phyloP scores from a whole-genome alignment of 2,888 invertebrate genomes.

The Rutpela maculata region DNA sequence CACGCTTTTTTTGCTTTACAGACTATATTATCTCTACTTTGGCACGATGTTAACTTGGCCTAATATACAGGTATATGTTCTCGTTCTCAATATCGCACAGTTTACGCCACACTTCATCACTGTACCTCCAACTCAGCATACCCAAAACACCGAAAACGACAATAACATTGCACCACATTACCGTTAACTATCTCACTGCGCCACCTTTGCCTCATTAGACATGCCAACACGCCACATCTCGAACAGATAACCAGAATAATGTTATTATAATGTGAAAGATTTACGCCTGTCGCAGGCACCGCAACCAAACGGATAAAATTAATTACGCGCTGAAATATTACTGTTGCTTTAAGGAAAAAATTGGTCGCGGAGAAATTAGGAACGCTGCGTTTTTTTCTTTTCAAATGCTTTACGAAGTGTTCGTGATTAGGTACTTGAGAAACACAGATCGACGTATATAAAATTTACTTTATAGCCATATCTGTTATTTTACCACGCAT shows the following conservation, averaged over 20 bases:
- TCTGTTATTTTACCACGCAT: too few relatives aligned
- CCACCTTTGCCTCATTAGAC: conserved; percentile 4
- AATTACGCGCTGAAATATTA: neutral
- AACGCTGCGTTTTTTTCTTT: neutral
- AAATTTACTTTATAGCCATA: too few relatives aligned
- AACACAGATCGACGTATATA: too few relatives aligned
- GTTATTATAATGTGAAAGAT: neutral
- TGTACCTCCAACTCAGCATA: neutral
- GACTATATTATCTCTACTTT: too few relatives aligned
- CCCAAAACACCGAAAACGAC: conserved; percentile 1
- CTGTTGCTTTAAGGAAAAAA: neutral
- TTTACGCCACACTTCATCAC: conserved; percentile 1
- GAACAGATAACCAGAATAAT: conserved; percentile 7
- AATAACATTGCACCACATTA: conserved; percentile 7
- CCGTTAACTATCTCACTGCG: conserved; percentile 7
- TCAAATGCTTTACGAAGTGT: too few relatives aligned
- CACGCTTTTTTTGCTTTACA: too few relatives aligned
- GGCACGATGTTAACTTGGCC: too few relatives aligned
- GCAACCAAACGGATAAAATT: neutral
- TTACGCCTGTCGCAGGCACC: conserved; percentile 6
- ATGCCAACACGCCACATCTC: neutral
- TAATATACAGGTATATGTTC: neutral
- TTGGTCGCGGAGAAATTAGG: neutral
- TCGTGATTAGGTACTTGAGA: too few relatives aligned
- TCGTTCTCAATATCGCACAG: neutral